These are phyloP conservation scores for Timema cristinae DNA, from an alignment of 2,888 invertebrate genomes.

Conservation along the genomic window DNA sequence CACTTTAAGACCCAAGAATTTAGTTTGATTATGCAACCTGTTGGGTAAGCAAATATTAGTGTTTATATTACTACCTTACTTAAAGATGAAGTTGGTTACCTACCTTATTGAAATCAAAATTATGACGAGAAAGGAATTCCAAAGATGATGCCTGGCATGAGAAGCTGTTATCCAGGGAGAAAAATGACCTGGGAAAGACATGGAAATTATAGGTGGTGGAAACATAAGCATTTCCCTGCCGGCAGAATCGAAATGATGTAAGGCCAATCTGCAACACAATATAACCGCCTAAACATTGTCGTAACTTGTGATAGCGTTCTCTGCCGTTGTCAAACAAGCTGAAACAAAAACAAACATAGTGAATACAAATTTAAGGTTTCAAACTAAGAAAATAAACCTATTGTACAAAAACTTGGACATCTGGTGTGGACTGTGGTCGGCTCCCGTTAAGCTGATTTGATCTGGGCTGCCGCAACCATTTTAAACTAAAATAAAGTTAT, in stretches of 20 bases:
- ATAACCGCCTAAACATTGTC: slow-evolving; percentile 48
- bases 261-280: slow-evolving; percentile 67
- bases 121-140: slow-evolving; percentile 58
- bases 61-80: too few species aligned
- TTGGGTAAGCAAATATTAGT: too few species aligned
- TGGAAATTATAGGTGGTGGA: slow-evolving; percentile 65
- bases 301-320: slow-evolving; percentile 54
- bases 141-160: slow-evolving; percentile 60
- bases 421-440: too few species aligned
- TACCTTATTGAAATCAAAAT: slow-evolving; percentile 77
- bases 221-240: slow-evolving; percentile 55
- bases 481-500: too few species aligned
- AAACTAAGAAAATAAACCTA: too few species aligned
- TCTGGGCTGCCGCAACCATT: too few species aligned
- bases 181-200: slow-evolving; percentile 60
- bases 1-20: too few species aligned
- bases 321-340: slow-evolving; percentile 57
- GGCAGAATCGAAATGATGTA: slow-evolving; percentile 58
- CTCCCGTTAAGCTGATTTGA: too few species aligned
- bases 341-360: slow-evolving; percentile 37
- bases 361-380: too few species aligned
- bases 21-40: too few species aligned
- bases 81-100: too few species aligned
- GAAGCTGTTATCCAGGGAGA: slow-evolving; percentile 56
- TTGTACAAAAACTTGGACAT: too few species aligned